Conservation (phyloP, 2,888 invertebrate genomes). For the Punctoribates punctum region DNA sequence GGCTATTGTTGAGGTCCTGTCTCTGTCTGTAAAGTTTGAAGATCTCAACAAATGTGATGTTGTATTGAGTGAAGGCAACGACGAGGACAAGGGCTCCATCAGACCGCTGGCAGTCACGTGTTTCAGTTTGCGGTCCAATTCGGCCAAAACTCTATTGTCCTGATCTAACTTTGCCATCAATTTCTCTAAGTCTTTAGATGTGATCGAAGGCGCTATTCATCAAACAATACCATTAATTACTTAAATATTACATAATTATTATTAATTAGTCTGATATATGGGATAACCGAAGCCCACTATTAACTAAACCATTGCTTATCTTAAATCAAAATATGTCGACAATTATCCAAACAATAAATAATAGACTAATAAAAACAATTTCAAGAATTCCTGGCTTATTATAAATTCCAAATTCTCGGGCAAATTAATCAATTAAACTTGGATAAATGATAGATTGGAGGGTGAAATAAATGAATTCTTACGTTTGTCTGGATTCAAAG, state of each 20-base stretch:
- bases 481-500: constrained; percentile 18
- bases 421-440: too few relatives aligned
- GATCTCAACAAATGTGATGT: constrained; percentile 10
- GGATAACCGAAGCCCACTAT: background rate
- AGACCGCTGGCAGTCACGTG: constrained; percentile 27
- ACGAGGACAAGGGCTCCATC: constrained; percentile 30
- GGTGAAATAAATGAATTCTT: too few relatives aligned
- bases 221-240: background rate
- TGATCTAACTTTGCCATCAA: constrained; percentile 92
- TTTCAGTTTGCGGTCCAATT: constrained; percentile 62
- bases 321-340: background rate
- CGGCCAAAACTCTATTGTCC: constrained; percentile 69
- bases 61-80: constrained; percentile 41
- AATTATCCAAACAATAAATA: background rate
- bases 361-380: too few relatives aligned
- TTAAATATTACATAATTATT: too few relatives aligned
- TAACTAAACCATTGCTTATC: background rate
- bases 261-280: background rate
- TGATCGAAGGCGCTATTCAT: constrained; percentile 26
- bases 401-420: too few relatives aligned
- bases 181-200: constrained; percentile 53
- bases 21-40: background rate
- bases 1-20: background rate
- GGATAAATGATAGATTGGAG: too few relatives aligned
- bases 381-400: too few relatives aligned